phyloP scores from a whole-genome alignment of 2,113 vertebrate genomes.

The Genyomyrus donnyi region DNA sequence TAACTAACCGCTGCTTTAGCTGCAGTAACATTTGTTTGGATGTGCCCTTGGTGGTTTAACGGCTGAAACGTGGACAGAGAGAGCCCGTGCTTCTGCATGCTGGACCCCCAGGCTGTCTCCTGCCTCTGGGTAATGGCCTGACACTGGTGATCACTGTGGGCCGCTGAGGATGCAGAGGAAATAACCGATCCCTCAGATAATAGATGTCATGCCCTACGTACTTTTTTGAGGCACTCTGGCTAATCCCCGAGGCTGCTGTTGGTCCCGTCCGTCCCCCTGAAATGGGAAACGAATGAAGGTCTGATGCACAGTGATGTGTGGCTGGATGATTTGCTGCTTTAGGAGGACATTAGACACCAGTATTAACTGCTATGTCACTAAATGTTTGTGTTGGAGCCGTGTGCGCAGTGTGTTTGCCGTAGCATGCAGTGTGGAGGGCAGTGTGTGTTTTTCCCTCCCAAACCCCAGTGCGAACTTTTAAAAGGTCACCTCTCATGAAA shows the following conservation, averaged over 20 bases:
- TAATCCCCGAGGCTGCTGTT: not conserved
- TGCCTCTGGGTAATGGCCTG: not conserved
- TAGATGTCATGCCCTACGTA: not conserved
- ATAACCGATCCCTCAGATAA: not conserved
- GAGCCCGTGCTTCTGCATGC: not conserved
- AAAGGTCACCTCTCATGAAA: not conserved
- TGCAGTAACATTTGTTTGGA: not conserved
- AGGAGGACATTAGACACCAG: conserved; percentile 28
- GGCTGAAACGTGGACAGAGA: not conserved
- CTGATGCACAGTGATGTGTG: not conserved
- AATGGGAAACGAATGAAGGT: not conserved
- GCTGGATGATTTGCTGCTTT: not conserved
- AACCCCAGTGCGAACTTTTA: not conserved
- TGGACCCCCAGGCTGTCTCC: not conserved
- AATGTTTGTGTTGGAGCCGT: not conserved
- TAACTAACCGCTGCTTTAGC: not conserved
- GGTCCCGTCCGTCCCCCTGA: not conserved
- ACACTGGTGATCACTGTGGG: not conserved
- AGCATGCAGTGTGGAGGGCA: not conserved
- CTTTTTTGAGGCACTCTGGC: not conserved
- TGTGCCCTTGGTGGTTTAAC: not conserved
- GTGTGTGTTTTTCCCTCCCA: not conserved
- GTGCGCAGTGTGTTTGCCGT: not conserved
- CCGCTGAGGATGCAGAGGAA: not conserved
- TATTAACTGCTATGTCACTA: conserved; percentile 42